Evolutionary conservation across 2,113 vertebrate species (phyloP).

Genomic region (Glaucidium brasilianum): DNA sequence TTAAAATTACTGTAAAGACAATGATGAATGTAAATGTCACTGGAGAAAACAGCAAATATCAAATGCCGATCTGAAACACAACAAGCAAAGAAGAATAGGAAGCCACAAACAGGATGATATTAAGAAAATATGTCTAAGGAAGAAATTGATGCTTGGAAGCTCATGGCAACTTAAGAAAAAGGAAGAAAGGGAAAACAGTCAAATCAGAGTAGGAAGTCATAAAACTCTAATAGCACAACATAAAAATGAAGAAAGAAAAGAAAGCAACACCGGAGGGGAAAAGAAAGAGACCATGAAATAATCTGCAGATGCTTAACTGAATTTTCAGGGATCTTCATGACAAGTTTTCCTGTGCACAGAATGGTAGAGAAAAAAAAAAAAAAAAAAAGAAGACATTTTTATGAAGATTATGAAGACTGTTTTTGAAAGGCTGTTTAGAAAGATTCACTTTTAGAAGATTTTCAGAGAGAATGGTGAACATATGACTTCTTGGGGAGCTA

Average conservation of each 20-base stretch:
- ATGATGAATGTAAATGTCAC: background rate
- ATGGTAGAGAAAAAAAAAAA: rapidly evolving
- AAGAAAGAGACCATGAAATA: background rate
- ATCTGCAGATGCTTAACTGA: background rate
- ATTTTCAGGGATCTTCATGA: background rate
- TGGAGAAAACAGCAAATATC: background rate
- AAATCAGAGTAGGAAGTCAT: background rate
- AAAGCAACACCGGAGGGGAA: background rate
- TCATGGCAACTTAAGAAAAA: background rate
- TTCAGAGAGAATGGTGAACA: background rate
- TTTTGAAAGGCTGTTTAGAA: background rate
- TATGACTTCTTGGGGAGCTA: background rate
- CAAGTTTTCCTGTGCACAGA: background rate
- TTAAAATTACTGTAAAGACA: background rate
- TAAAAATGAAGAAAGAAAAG: background rate
- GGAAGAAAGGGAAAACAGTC: background rate
- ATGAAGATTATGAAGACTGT: background rate
- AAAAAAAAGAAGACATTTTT: too few species aligned
- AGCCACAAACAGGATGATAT: background rate
- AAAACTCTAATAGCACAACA: background rate
- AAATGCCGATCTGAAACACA: background rate
- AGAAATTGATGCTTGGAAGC: background rate
- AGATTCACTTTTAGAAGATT: background rate
- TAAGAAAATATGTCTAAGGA: background rate
- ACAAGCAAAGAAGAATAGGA: background rate